Conservation (phyloP, 2,113 vertebrate species). For the Sylvilagus bachmani region DNA sequence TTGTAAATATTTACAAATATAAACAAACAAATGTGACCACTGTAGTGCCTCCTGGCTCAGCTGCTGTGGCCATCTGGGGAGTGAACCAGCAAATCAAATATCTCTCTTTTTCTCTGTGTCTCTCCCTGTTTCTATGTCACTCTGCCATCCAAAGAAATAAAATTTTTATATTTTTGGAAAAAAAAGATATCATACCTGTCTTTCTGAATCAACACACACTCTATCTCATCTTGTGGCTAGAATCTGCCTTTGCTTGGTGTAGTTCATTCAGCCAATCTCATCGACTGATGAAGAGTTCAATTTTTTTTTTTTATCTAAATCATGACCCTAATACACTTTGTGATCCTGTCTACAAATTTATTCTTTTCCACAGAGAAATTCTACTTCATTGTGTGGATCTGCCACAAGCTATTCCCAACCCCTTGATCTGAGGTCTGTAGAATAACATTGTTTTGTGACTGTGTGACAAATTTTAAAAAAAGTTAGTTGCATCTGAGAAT, state of each 20-base stretch:
- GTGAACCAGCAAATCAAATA: background rate
- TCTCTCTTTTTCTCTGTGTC: background rate
- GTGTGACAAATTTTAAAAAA: background rate
- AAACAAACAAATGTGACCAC: background rate
- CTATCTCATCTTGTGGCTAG: background rate
- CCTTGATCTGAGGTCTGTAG: background rate
- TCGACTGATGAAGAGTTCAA: background rate
- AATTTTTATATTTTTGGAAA: background rate
- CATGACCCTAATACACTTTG: background rate
- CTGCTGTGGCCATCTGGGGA: too few species aligned
- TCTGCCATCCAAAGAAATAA: too few species aligned
- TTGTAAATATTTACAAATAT: background rate
- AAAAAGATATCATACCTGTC: background rate
- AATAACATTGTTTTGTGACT: background rate
- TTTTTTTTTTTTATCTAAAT: slow-evolving; percentile 47
- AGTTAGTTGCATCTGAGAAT: background rate
- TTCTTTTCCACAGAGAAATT: background rate
- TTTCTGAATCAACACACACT: background rate
- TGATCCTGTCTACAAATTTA: background rate
- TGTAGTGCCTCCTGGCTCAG: background rate
- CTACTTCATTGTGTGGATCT: background rate
- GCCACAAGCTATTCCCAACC: background rate
- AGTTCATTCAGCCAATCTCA: background rate
- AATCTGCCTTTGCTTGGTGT: background rate
- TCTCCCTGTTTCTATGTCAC: too few species aligned